A percentile compares a stretch with the other conserved stretches of the same genome.
Conservation (phyloP, 2,888 invertebrate genomes). For the Plagodis pulveraria region DNA sequence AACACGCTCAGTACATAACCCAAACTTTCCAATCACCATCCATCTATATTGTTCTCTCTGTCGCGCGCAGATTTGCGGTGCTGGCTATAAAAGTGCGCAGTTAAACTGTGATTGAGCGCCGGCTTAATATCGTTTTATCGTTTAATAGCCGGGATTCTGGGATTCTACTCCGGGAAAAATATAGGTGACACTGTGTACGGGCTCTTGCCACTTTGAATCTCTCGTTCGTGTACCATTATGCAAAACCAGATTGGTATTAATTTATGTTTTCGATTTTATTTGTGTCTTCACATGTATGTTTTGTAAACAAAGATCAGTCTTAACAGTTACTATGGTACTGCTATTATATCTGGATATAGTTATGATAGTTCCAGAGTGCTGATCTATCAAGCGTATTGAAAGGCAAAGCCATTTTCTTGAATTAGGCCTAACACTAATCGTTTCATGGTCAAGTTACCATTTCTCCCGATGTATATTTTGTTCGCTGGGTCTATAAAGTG, state of each 20-base stretch:
- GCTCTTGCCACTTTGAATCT: conserved; percentile 6
- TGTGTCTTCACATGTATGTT: too few species aligned
- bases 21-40: conserved; percentile 1
- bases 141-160: conserved; percentile 25
- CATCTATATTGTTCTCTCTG: conserved; percentile 1
- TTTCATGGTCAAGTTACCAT: too few species aligned
- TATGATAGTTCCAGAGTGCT: too few species aligned
- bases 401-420: too few species aligned
- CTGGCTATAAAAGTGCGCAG: conserved; percentile 34
- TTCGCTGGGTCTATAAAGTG: too few species aligned
- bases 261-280: not conserved
- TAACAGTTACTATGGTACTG: too few species aligned
- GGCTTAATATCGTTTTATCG: conserved; percentile 35
- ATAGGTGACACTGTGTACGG: conserved; percentile 7
- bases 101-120: conserved; percentile 35
- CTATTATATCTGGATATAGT: too few species aligned
- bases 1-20: not conserved
- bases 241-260: not conserved
- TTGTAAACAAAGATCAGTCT: too few species aligned
- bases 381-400: too few species aligned
- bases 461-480: too few species aligned
- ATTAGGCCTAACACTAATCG: too few species aligned
- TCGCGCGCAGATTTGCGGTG: conserved; percentile 28
- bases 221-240: conserved; percentile 5
- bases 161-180: conserved; percentile 12